These are phyloP conservation scores for Cydia strobilella DNA, from an alignment of 1,140 invertebrate species.

Conservation along the genomic window DNA sequence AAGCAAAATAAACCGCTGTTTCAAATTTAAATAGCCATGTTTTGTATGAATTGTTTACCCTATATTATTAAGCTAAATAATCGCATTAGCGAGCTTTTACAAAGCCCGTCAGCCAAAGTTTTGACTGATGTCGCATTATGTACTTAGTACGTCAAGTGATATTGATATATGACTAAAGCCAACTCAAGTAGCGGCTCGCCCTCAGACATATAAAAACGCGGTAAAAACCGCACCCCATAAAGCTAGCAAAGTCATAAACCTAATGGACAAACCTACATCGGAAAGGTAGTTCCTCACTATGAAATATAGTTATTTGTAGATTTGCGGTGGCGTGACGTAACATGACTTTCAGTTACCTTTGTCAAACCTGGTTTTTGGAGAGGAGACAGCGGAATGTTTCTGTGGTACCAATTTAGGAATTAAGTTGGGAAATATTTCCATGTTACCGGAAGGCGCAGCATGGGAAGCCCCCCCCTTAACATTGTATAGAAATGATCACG, in stretches of 20 bases:
- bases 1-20: background rate
- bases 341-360: too few relatives aligned
- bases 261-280: constrained; percentile 11
- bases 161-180: constrained; percentile 6
- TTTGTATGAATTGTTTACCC: background rate
- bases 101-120: constrained; percentile 13
- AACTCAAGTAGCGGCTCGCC: constrained; percentile 18
- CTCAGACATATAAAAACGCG: constrained; percentile 22
- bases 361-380: too few relatives aligned
- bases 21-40: background rate
- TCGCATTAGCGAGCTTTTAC: background rate
- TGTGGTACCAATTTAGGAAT: too few relatives aligned
- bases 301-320: background rate
- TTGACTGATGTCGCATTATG: constrained; percentile 21
- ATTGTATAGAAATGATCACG: too few relatives aligned
- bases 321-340: background rate
- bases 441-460: too few relatives aligned
- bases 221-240: constrained; percentile 28
- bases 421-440: too few relatives aligned
- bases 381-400: too few relatives aligned
- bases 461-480: too few relatives aligned
- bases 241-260: constrained; percentile 22
- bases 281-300: background rate
- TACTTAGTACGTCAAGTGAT: background rate
- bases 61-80: constrained; percentile 14